A percentile compares a stretch with the other conserved stretches of the same genome.
phyloP scores from a whole-genome alignment of 1,140 invertebrate species.

The Drosophila simulans region DNA sequence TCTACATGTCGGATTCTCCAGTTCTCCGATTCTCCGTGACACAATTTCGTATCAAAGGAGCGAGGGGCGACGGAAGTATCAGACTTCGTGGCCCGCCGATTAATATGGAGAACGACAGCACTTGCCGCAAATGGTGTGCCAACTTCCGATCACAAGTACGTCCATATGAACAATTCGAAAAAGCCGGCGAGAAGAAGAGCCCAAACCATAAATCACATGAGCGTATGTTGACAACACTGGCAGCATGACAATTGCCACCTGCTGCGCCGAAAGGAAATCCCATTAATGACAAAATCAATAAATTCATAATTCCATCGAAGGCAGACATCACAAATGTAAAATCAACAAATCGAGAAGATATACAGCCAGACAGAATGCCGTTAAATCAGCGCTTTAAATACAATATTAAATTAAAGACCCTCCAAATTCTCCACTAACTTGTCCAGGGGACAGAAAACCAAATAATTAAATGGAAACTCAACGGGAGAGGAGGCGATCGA shows the following conservation, averaged over 20 bases:
- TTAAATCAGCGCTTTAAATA: conserved; percentile 59
- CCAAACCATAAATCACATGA: conserved; percentile 21
- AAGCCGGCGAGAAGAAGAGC: conserved; percentile 20
- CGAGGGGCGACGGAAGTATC: conserved; percentile 45
- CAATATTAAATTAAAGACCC: conserved; percentile 67
- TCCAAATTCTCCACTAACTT: conserved; percentile 37
- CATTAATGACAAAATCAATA: conserved; percentile 80
- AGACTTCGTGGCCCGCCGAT: conserved; percentile 27
- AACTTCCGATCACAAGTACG: conserved; percentile 62
- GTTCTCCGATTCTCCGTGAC: conserved; percentile 48
- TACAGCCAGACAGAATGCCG: conserved; percentile 47
- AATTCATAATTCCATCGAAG: conserved; percentile 70
- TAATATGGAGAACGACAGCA: conserved; percentile 75
- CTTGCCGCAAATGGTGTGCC: conserved; percentile 69
- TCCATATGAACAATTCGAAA: conserved; percentile 31
- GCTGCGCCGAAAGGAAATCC: conserved; percentile 64
- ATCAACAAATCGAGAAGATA: conserved; percentile 54
- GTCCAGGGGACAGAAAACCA: conserved; percentile 34
- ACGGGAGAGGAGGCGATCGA: conserved; percentile 38
- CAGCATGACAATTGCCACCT: conserved; percentile 74
- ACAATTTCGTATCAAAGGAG: conserved; percentile 54
- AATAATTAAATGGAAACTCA: conserved; percentile 66
- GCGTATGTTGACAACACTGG: conserved; percentile 51
- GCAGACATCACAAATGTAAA: conserved; percentile 12
- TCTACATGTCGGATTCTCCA: conserved; percentile 24